These are phyloP conservation scores for Zeus faber DNA, from an alignment of 2,113 vertebrate genomes.

Conservation along the genomic window DNA sequence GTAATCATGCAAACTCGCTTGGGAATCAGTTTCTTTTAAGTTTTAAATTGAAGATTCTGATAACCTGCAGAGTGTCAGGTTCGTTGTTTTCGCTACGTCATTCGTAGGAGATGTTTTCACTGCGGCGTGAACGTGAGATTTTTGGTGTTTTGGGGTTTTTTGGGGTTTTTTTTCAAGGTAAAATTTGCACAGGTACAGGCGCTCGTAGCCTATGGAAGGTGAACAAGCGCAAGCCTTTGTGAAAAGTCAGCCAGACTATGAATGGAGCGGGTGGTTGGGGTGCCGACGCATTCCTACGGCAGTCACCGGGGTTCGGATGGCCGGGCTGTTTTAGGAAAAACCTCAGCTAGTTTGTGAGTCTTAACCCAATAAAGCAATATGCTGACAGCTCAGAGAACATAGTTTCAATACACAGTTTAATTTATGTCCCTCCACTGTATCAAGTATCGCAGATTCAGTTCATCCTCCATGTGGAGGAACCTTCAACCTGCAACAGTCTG, in stretches of 20 bases:
- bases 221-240: too few relatives aligned
- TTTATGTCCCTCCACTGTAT: conserved; percentile 16
- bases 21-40: too few relatives aligned
- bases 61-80: too few relatives aligned
- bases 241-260: not conserved
- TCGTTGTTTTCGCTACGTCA: too few relatives aligned
- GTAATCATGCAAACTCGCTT: conserved; percentile 26
- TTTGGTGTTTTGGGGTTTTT: conserved; percentile 27
- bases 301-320: not conserved
- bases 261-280: too few relatives aligned
- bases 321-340: conserved; percentile 14
- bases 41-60: too few relatives aligned
- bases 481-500: conserved; percentile 8
- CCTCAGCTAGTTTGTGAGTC: conserved; percentile 36
- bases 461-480: conserved; percentile 4
- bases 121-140: not conserved
- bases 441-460: not conserved
- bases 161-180: conserved; percentile 25
- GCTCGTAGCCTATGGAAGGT: conserved; percentile 30
- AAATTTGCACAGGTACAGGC: conserved; percentile 50
- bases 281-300: not conserved
- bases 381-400: conserved; percentile 24
- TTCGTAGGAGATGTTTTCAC: conserved; percentile 1
- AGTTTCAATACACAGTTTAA: conserved; percentile 29
- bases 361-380: conserved; percentile 56